These are phyloP conservation scores for Matsumyia berberina DNA, from an alignment of 2,888 invertebrate species.

Conservation along the genomic window DNA sequence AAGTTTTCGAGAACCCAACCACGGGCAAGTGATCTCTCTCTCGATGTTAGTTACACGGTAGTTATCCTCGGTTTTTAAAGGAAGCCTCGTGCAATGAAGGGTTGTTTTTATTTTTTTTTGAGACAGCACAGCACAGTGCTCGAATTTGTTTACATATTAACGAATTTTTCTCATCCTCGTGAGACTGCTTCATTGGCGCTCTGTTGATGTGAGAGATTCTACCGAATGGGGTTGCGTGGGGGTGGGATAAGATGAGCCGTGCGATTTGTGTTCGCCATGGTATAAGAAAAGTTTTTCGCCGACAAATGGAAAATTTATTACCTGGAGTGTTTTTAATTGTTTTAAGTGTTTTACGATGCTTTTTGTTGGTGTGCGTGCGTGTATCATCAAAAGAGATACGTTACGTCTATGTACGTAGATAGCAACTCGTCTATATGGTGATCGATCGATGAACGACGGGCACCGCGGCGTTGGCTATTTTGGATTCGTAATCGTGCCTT, in stretches of 20 bases:
- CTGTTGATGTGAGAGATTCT: constrained; percentile 5
- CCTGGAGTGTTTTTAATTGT: constrained; percentile 82
- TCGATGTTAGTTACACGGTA: constrained; percentile 59
- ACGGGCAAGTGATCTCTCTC: constrained; percentile 16
- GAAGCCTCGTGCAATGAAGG: constrained; percentile 24
- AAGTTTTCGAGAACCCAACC: constrained; percentile 52
- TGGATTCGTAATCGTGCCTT: constrained; percentile 37
- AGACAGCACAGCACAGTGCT: constrained; percentile 11
- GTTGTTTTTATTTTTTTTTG: constrained; percentile 32
- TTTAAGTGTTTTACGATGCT: constrained; percentile 81
- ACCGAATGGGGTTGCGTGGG: neutral
- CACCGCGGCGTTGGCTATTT: constrained; percentile 30
- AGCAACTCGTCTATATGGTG: constrained; percentile 1
- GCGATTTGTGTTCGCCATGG: constrained; percentile 28
- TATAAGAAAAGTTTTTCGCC: constrained; percentile 76
- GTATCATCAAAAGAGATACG: too few species aligned
- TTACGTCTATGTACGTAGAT: neutral
- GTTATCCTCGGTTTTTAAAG: constrained; percentile 16
- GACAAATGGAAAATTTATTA: constrained; percentile 80
- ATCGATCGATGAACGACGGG: constrained; percentile 10
- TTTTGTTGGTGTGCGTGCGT: constrained; percentile 6
- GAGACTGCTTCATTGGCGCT: constrained; percentile 15
- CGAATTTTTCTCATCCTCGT: constrained; percentile 28
- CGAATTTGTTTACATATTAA: constrained; percentile 49
- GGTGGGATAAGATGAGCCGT: constrained; percentile 27